phyloP scores from a whole-genome alignment of 2,113 vertebrate species.

The Gnathonemus echidnorhynchus region DNA sequence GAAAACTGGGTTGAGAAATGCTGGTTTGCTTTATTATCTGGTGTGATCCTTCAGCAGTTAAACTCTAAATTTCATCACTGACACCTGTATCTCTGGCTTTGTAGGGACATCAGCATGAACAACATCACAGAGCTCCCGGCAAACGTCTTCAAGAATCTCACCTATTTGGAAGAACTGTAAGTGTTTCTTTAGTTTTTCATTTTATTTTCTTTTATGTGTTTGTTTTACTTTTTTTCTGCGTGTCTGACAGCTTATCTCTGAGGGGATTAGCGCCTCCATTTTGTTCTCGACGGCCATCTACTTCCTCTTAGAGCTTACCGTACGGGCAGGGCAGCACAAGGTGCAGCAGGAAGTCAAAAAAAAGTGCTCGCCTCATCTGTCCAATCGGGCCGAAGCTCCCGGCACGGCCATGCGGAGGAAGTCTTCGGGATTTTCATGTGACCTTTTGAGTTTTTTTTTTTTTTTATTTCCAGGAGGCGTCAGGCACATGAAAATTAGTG shows the following conservation, averaged over 20 bases:
- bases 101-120: conserved; percentile 97
- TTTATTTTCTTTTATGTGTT: not conserved
- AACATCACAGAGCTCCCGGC: conserved; percentile 93
- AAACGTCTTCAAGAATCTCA: conserved; percentile 84
- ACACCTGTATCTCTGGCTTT: conserved; percentile 33
- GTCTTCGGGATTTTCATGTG: not conserved
- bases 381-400: not conserved
- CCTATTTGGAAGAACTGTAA: conserved; percentile 94
- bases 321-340: not conserved
- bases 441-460: not conserved
- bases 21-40: not conserved
- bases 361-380: not conserved
- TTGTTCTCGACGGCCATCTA: not conserved
- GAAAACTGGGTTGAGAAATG: not conserved
- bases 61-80: not conserved
- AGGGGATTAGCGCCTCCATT: not conserved
- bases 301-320: not conserved
- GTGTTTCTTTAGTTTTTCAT: conserved; percentile 49
- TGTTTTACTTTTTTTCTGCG: not conserved
- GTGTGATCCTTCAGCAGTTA: not conserved
- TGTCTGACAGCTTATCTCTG: not conserved
- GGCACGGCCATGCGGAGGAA: not conserved
- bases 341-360: too few species aligned
- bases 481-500: not conserved
- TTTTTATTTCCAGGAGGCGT: not conserved